Percentiles rank a stretch among this genome's conserved stretches.
phyloP scores from a whole-genome alignment of 2,113 vertebrate genomes.

The Ellobius talpinus region DNA sequence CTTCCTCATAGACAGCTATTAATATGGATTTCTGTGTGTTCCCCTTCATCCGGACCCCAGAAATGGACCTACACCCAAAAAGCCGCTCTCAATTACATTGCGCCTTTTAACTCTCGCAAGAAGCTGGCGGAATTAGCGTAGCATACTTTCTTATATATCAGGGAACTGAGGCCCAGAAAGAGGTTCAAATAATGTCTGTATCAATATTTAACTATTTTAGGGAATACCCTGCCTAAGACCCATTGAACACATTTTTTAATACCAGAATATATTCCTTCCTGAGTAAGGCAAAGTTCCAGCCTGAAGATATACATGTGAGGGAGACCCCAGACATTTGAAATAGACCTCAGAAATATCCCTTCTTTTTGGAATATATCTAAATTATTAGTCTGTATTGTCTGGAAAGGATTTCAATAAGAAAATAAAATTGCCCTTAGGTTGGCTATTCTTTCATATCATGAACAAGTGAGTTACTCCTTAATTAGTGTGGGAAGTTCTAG shows the following conservation, averaged over 20 bases:
- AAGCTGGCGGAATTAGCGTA: background rate
- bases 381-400: slow-evolving; percentile 1
- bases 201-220: slow-evolving; percentile 14
- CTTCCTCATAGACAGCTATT: background rate
- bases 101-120: background rate
- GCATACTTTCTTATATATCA: background rate
- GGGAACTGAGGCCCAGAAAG: background rate
- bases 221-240: background rate
- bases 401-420: slow-evolving; percentile 54
- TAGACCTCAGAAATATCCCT: background rate
- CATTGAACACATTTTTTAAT: background rate
- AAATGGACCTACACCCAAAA: background rate
- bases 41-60: background rate
- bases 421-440: slow-evolving; percentile 47
- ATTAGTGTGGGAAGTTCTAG: slow-evolving; percentile 18
- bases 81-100: background rate
- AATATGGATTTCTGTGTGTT: background rate
- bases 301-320: background rate
- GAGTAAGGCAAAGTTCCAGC: background rate
- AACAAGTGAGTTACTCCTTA: slow-evolving; percentile 61
- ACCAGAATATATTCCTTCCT: slow-evolving; percentile 15
- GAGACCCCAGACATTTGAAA: background rate
- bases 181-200: slow-evolving; percentile 30
- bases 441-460: slow-evolving; percentile 59
- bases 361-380: slow-evolving; percentile 59